phyloP scores from a whole-genome alignment of 2,797 vertebrate species.

The Platyrinchus mystaceus region DNA sequence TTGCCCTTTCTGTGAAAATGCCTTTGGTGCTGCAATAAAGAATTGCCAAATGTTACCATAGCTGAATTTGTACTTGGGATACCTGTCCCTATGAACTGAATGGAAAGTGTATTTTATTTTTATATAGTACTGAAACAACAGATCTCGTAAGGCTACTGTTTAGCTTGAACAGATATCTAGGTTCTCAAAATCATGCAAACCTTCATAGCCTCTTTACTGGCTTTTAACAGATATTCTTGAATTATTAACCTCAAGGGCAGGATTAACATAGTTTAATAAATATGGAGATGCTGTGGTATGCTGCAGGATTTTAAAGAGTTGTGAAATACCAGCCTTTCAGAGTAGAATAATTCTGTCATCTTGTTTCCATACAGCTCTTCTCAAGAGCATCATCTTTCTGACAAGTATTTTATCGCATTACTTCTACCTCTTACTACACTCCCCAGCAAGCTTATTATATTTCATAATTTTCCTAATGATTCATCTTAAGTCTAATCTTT shows the following conservation, averaged over 20 bases:
- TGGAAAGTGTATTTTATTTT: neutral
- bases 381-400: slow-evolving; percentile 9
- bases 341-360: slow-evolving; percentile 29
- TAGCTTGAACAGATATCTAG: neutral
- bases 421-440: neutral
- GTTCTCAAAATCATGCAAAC: neutral
- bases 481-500: neutral
- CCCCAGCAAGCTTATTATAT: neutral
- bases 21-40: neutral
- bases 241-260: neutral
- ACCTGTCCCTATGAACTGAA: neutral
- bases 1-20: neutral
- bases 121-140: neutral
- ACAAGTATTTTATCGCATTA: slow-evolving; percentile 27
- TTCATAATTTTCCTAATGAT: slow-evolving; percentile 24
- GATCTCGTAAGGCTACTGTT: neutral
- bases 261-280: slow-evolving; percentile 19
- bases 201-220: neutral
- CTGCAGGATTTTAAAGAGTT: neutral
- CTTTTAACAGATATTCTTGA: neutral
- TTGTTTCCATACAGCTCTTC: slow-evolving; percentile 24
- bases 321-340: slow-evolving; percentile 5
- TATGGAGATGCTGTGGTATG: neutral
- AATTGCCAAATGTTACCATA: neutral
- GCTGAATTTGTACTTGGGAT: neutral